Evolutionary conservation across 2,113 vertebrate species (phyloP), one percentile per base, ranked within the genome.

Genomic region (Loxodonta africana): DNA sequence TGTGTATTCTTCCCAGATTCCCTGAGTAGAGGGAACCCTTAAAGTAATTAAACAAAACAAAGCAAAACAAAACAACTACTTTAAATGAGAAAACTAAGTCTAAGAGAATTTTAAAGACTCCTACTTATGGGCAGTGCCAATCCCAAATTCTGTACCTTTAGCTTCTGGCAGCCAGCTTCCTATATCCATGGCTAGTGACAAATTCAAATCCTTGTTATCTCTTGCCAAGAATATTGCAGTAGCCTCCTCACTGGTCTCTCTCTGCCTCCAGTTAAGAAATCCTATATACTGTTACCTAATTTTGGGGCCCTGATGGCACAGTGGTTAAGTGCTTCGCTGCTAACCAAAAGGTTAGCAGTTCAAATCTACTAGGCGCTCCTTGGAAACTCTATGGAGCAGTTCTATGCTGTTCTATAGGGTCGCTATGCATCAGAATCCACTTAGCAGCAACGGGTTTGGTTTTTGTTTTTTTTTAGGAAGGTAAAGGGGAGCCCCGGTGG

Each of bases 31-130:
- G 92, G 23, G 46, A 60, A 73, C 26, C 76, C 33, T n/a, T 53
- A 82, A 96, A 85, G 67, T 69, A 60, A 82, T 14, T 48, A 28
- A 37, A 37, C 37, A 37, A 62, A 62, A 7, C 4, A 62, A 23
- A 62, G 23, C 18, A 65, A 28, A 65, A 65, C 8, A 10, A 28
- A 65, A 9, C 23, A 26, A 6, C 51, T 37, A 77, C 25, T 86
- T 95, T 41, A 89, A 89, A 30, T 20, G 12, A 82, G 51, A 69
- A 94, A 92, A 94, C 9, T 57, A 88, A 80, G 46, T 5, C 12
- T 15, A 37, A 76, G 57, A 69, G 48, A 69, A 69, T 77, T 67
- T 62, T 21, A 92, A 46, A 26, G 51, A 48, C 28, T 15, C 65
- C 9, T 81, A 20, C 9, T 81, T 62, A 5, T 30, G 48, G 67